Conservation (phyloP, 2,113 vertebrate species). For the Ursus arctos region DNA sequence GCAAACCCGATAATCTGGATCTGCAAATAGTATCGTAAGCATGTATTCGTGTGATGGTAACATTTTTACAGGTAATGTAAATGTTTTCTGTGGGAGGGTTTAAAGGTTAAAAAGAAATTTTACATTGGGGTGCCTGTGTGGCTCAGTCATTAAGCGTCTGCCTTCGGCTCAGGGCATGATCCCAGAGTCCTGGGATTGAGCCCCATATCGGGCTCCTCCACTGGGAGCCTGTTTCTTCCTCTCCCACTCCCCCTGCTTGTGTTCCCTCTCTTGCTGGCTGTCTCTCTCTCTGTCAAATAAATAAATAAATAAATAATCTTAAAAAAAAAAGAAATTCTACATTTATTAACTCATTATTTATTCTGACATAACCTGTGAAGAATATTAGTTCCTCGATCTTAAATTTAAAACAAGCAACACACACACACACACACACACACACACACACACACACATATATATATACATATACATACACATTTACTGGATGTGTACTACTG, state of each 20-base stretch:
- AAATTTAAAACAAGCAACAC: not conserved
- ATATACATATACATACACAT: not conserved
- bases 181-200: too few species aligned
- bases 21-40: not conserved
- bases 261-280: too few species aligned
- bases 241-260: too few species aligned
- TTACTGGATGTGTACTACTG: not conserved
- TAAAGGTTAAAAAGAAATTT: constrained; percentile 46
- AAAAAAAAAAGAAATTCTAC: constrained; percentile 35
- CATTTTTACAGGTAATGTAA: not conserved
- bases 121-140: not conserved
- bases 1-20: not conserved
- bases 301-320: too few species aligned
- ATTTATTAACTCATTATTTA: constrained; percentile 30
- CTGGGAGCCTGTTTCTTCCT: too few species aligned
- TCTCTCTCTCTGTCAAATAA: too few species aligned
- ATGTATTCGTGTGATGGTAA: not conserved
- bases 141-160: too few species aligned
- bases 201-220: too few species aligned
- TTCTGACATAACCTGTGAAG: not conserved
- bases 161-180: too few species aligned
- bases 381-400: constrained; percentile 12
- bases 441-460: not conserved
- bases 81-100: not conserved
- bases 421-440: not conserved